These are phyloP conservation scores for Arvicola amphibius DNA, from an alignment of 2,797 vertebrate genomes.

Conservation along the genomic window DNA sequence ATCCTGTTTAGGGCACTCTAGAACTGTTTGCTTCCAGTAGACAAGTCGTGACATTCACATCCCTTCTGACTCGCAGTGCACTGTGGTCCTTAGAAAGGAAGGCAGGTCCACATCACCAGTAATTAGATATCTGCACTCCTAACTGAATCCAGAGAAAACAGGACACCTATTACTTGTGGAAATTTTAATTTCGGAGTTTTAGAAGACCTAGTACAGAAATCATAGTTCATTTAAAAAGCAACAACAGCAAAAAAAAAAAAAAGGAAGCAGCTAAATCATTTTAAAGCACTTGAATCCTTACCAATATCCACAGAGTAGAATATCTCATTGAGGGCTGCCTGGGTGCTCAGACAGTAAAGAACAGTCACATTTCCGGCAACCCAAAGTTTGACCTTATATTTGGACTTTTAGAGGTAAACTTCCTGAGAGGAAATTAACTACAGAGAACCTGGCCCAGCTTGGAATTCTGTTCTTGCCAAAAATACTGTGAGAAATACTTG, in stretches of 20 bases:
- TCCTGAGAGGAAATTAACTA: constrained; percentile 82
- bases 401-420: constrained; percentile 79
- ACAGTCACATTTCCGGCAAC: constrained; percentile 67
- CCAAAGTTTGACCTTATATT: constrained; percentile 75
- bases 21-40: constrained; percentile 11
- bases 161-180: background rate
- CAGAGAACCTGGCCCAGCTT: constrained; percentile 65
- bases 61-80: background rate
- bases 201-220: constrained; percentile 35
- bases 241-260: background rate
- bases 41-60: constrained; percentile 31
- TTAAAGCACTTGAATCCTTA: constrained; percentile 57
- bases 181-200: constrained; percentile 55
- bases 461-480: constrained; percentile 37
- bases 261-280: constrained; percentile 38
- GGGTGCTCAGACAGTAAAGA: constrained; percentile 74
- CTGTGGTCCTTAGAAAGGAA: background rate
- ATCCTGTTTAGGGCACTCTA: background rate
- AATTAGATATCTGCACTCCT: background rate
- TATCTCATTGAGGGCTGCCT: constrained; percentile 65
- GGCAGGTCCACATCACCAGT: background rate
- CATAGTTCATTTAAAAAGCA: background rate
- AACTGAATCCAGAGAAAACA: constrained; percentile 15
- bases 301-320: constrained; percentile 42
- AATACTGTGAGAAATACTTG: constrained; percentile 45